Base-by-base conservation (phyloP, 2,113 vertebrate genomes). In the Vulpes vulpes region DNA sequence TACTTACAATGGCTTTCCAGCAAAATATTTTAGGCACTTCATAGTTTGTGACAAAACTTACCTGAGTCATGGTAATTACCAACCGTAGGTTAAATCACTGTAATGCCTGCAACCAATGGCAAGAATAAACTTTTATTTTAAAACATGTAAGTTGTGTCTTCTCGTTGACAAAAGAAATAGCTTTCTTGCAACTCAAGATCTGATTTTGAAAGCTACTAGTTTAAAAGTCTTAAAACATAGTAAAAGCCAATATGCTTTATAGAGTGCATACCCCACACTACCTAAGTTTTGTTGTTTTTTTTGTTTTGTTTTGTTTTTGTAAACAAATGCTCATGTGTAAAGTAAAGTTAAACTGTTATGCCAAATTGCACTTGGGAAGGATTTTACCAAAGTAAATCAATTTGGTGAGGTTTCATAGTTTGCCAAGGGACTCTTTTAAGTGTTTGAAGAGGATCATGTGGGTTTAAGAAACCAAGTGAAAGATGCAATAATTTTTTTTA, bases 111-210 rank as follows among this genome's bases (percentile, higher is more conserved):
- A 76, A 65, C 59, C 19, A 83, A 62, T 6, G 76, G 17, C 73
- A 87, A 92, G 51, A 96, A 76, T 86, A 78, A 67, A 94, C 86
- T 85, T 90, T 16, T 55, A 85, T 85, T 96, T 95, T 91, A 38
- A 62, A 76, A 51, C 43, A 51, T 17, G 14, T 53, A 93, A 76
- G 67, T 57, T 85, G 8, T 95, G 53, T 89, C 57, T 96, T 95
- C 76, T 96, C 73, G 94, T 4, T 91, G 19, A 96, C 65, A 90
- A 90, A 67, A 62, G 78, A 83, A 96, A 71, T 30, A 80, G 60
- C 32, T 60, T 86, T 89, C 8, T 7, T 79, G 35, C 27, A 80
- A 17, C 30, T 76, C 51, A 94, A 82, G 35, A 80, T 60, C 96
- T 89, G 64, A 91, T 79, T 83, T 82, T 87, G 64, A 43, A 92